Evolutionary conservation across 2,888 invertebrate species (phyloP), one percentile per base, ranked within the genome.

Genomic region (Tryphoninae sp.): DNA sequence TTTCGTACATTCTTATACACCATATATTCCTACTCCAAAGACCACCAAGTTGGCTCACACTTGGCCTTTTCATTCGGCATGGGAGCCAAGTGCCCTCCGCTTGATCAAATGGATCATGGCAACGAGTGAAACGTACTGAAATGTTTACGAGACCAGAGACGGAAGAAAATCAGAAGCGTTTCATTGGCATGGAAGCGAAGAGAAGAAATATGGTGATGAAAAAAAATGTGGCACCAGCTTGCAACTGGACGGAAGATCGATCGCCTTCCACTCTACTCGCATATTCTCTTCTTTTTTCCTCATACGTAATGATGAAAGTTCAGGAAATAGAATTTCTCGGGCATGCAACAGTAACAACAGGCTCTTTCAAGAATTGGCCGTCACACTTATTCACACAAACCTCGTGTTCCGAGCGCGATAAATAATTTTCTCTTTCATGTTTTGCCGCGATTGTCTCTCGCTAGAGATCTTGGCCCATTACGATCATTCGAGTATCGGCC

Each of bases 91-190:
- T 61, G 58, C 62, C 42, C 65, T 2, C 16, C 19, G 76, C 61
- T 77, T 72, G 73, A 83, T 80, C 75, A 75, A 78, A 81, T 72
- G 72, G 75, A 81, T 72, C 64, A 7, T 55, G 22, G 61, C 67
- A 49, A 53, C 67, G 53, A 51, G 42, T 49, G 61, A 65, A 49
- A 64, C 58, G 7, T 40, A 23, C 2, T 45, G 49, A 61, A 45
- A 45, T 68, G 49, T 42, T 62, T 61, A 49, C 40, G 40, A 23
- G 9, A 62, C 49, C 51, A 55, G 59, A 65, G 69, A 16, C 16
- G 53, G 51, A 62, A 77, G 45, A 72, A 53, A 75, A 49, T 72
- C 23, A 65, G 78, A 78, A 58, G 61, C 67, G 61, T 71, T 78
- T 81, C 75, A 75, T 81, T 81, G 81, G 75, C 81, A 78, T 42